phyloP scores from a whole-genome alignment of 1,140 invertebrate species.

The Drosophila lacteicornis region DNA sequence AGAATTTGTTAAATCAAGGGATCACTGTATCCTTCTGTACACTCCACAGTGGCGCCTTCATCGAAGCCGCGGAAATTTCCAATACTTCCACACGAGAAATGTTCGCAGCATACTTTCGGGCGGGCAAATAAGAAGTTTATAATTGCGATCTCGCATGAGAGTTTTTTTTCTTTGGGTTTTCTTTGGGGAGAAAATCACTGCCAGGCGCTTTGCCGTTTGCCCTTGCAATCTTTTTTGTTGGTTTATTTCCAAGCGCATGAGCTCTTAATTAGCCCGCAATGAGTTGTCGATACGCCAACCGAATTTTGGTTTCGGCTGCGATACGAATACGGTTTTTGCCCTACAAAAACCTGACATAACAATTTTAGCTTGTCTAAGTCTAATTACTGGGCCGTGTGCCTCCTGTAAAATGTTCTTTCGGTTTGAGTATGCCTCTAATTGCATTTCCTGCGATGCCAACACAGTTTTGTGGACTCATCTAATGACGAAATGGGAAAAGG shows the following conservation, averaged over 20 bases:
- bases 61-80: background rate
- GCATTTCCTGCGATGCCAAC: conserved; percentile 64
- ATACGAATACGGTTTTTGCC: conserved; percentile 19
- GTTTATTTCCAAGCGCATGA: conserved; percentile 47
- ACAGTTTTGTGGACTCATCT: conserved; percentile 63
- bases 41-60: background rate
- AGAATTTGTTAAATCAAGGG: no score
- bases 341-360: conserved; percentile 48
- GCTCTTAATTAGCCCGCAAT: conserved; percentile 77
- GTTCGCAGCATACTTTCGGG: conserved; percentile 54
- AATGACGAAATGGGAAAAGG: conserved; percentile 37
- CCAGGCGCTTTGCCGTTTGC: conserved; percentile 22
- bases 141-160: conserved; percentile 35
- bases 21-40: conserved; percentile 8
- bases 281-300: conserved; percentile 63
- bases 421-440: conserved; percentile 64
- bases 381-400: conserved; percentile 49
- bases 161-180: conserved; percentile 1
- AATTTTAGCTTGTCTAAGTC: conserved; percentile 67
- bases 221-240: conserved; percentile 19
- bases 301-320: conserved; percentile 13
- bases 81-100: background rate
- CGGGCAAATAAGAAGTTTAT: conserved; percentile 5
- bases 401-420: conserved; percentile 25
- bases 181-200: conserved; percentile 43